Evolutionary conservation across 2,113 vertebrate genomes (phyloP).

Genomic region (Chamaea fasciata): DNA sequence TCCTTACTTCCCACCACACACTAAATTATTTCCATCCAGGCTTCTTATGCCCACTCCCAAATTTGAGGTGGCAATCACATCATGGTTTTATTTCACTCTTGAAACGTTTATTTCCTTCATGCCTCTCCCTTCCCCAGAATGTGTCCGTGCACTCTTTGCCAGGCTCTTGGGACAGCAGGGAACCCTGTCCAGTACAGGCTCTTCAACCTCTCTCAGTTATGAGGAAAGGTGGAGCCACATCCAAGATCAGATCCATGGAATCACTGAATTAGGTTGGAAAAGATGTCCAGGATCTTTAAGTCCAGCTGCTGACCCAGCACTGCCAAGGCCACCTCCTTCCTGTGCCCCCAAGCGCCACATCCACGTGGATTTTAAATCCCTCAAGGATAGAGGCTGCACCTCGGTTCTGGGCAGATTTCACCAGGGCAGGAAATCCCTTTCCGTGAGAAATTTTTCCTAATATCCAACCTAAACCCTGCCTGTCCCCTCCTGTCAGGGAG

Average conservation of each 20-base stretch:
- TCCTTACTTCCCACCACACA: neutral
- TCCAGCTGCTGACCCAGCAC: neutral
- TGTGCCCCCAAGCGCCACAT: neutral
- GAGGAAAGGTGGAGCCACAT: neutral
- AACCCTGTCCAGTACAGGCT: accelerated
- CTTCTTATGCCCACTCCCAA: neutral
- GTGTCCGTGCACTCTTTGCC: accelerated
- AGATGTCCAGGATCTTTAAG: neutral
- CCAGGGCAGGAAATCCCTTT: neutral
- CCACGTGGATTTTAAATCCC: accelerated
- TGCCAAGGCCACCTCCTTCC: neutral
- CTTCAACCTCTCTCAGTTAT: accelerated
- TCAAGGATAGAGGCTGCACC: neutral
- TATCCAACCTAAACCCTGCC: neutral
- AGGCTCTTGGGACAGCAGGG: neutral
- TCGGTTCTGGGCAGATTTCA: neutral
- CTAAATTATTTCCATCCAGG: neutral
- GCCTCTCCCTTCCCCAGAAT: neutral
- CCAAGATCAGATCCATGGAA: neutral
- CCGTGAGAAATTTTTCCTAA: neutral
- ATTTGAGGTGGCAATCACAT: neutral
- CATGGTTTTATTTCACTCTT: neutral
- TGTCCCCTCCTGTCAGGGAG: neutral
- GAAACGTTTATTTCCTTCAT: neutral
- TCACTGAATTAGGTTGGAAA: neutral